Evolutionary conservation across 1,140 invertebrate genomes (phyloP).

Genomic region (Drepana arcuata): DNA sequence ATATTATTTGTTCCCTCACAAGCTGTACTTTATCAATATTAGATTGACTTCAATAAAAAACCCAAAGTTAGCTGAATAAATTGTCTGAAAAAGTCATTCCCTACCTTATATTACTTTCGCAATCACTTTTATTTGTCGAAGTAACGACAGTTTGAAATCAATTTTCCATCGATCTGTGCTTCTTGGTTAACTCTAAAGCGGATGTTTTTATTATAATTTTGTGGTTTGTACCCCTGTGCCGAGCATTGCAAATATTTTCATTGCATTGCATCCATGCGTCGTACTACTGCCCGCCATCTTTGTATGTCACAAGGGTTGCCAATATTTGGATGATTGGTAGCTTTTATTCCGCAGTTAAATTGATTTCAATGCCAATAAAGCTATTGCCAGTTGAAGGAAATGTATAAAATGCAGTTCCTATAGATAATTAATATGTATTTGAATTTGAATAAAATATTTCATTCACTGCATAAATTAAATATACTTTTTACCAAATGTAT

Average conservation of each 20-base stretch:
- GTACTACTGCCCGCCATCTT: constrained; percentile 10
- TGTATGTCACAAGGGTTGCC: constrained; percentile 11
- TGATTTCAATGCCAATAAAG: no score
- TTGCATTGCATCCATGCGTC: constrained; percentile 44
- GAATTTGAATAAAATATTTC: no score
- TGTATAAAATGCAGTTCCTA: no score
- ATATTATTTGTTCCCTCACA: no score
- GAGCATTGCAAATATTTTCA: constrained; percentile 45
- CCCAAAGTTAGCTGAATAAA: constrained; percentile 8
- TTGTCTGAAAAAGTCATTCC: no score
- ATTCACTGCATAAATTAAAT: no score
- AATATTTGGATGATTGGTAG: no score
- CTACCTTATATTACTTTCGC: constrained; percentile 37
- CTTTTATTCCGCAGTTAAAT: no score
- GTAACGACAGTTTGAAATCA: constrained; percentile 17
- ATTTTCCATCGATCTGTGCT: constrained; percentile 52
- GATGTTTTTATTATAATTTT: constrained; percentile 56
- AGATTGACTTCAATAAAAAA: constrained; percentile 5
- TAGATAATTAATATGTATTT: no score
- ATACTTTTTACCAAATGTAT: no score
- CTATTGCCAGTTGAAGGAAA: no score
- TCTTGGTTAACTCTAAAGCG: constrained; percentile 71
- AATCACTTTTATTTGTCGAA: constrained; percentile 30
- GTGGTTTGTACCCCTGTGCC: constrained; percentile 53
- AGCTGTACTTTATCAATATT: no score